Percentiles rank a stretch among this genome's conserved stretches.
These are phyloP conservation scores for Pimephales promelas DNA, from an alignment of 2,113 vertebrate species.

Conservation along the genomic window DNA sequence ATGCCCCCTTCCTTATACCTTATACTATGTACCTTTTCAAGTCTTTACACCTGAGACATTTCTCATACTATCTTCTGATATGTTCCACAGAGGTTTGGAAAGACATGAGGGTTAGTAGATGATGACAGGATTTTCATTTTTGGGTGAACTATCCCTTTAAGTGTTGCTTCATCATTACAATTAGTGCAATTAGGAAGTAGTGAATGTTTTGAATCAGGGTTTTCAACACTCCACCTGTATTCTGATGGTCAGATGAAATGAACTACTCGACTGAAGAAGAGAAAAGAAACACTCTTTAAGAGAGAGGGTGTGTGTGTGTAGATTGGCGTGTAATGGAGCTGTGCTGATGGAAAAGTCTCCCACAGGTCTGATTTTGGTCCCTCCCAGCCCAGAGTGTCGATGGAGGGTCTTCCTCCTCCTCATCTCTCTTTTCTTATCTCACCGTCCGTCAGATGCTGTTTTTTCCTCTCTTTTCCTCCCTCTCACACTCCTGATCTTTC, in stretches of 20 bases:
- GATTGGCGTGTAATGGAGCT: neutral
- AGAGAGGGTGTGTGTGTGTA: neutral
- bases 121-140: neutral
- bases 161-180: neutral
- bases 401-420: conserved; percentile 29
- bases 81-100: neutral
- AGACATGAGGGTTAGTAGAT: neutral
- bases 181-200: neutral
- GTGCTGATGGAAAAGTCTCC: conserved; percentile 33
- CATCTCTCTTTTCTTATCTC: conserved; percentile 30
- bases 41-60: neutral
- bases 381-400: conserved; percentile 21
- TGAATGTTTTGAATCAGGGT: neutral
- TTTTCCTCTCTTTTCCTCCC: neutral
- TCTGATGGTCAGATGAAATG: neutral
- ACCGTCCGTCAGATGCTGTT: neutral
- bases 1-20: neutral
- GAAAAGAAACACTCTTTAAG: neutral
- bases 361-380: conserved; percentile 22
- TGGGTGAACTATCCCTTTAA: neutral
- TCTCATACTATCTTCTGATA: neutral
- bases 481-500: neutral
- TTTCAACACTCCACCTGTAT: neutral
- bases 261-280: too few species aligned
- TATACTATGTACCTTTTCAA: neutral